phyloP scores from a whole-genome alignment of 2,888 invertebrate genomes.

The Lissocephala sabroskyi region DNA sequence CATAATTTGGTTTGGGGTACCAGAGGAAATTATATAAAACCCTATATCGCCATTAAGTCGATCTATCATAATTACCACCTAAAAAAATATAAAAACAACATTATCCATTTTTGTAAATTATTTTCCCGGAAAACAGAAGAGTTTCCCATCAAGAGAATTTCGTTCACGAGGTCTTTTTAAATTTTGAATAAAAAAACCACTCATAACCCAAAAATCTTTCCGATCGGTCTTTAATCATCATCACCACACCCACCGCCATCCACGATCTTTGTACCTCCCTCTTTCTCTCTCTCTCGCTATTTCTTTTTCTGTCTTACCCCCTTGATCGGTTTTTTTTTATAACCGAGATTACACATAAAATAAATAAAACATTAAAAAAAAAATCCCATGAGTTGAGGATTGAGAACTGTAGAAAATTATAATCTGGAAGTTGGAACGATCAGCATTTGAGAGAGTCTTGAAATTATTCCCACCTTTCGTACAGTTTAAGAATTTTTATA shows the following conservation, averaged over 20 bases:
- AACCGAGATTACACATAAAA: not conserved
- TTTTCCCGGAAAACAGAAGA: too few species aligned
- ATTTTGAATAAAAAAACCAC: not conserved
- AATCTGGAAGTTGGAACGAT: not conserved
- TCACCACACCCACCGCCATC: too few species aligned
- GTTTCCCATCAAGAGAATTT: conserved; percentile 18
- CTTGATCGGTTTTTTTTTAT: too few species aligned
- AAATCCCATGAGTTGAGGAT: not conserved
- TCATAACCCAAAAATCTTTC: not conserved
- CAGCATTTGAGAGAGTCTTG: not conserved
- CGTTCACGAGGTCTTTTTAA: too few species aligned
- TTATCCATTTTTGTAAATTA: conserved; percentile 31
- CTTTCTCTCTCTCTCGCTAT: conserved; percentile 1
- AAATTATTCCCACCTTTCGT: conserved; percentile 26
- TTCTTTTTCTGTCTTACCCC: not conserved
- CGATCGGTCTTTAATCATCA: too few species aligned
- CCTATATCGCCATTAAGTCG: conserved; percentile 17
- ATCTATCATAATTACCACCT: conserved; percentile 14
- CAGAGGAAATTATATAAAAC: too few species aligned
- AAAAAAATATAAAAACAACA: conserved; percentile 7
- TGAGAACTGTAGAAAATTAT: conserved; percentile 7
- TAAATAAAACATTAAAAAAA: not conserved
- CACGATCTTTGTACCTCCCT: too few species aligned
- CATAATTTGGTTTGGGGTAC: conserved; percentile 58
- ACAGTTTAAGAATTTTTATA: conserved; percentile 59